phyloP scores from a whole-genome alignment of 1,140 invertebrate species.

The Zaprionus inermis region DNA sequence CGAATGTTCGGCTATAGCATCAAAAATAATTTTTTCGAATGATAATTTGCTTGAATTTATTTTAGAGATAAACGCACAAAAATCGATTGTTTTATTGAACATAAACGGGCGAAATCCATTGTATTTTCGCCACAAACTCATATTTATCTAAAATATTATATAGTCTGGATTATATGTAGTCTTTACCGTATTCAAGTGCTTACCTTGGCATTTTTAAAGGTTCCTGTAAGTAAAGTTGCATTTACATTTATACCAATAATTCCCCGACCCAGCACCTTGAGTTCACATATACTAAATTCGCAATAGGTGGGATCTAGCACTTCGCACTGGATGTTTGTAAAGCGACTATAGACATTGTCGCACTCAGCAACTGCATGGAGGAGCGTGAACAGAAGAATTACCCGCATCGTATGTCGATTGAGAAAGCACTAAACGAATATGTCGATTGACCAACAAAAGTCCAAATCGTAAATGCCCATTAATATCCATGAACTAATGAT shows the following conservation, averaged over 20 bases:
- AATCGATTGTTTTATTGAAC: constrained; percentile 35
- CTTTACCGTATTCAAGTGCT: too few species aligned
- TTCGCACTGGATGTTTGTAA: constrained; percentile 1
- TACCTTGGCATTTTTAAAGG: constrained; percentile 30
- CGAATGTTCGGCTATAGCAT: constrained; percentile 8
- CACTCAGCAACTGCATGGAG: not conserved
- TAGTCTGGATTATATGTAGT: too few species aligned
- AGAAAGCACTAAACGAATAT: too few species aligned
- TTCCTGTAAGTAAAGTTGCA: not conserved
- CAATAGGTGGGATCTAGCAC: not conserved
- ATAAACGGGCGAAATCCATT: constrained; percentile 45
- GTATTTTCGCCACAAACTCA: constrained; percentile 28
- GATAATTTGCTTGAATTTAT: not conserved
- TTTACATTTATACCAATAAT: constrained; percentile 1
- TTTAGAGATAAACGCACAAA: constrained; percentile 25
- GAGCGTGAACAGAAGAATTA: not conserved
- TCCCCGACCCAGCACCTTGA: not conserved
- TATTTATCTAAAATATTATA: constrained; percentile 10
- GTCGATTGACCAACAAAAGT: too few species aligned
- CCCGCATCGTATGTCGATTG: not conserved
- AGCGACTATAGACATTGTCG: not conserved
- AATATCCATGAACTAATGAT: too few species aligned
- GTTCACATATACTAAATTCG: not conserved
- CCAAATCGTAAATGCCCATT: too few species aligned
- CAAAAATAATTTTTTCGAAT: constrained; percentile 15